These are phyloP conservation scores for Ophion costatus DNA, from an alignment of 2,888 invertebrate species.

Conservation along the genomic window DNA sequence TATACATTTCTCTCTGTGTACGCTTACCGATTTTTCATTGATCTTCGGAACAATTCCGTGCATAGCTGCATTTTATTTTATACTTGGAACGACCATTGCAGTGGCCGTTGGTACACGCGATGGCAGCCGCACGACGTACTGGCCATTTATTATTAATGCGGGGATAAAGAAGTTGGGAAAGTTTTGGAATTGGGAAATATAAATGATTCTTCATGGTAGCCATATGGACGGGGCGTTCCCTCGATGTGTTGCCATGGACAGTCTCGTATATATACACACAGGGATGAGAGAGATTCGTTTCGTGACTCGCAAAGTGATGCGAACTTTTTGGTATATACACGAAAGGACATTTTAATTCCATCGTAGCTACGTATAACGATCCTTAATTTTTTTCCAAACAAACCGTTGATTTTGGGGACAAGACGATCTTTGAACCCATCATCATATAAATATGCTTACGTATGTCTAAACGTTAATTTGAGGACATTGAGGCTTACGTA, in stretches of 20 bases:
- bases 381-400: too few species aligned
- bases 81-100: background rate
- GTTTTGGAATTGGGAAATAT: slow-evolving; percentile 52
- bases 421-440: too few species aligned
- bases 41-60: background rate
- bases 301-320: slow-evolving; percentile 63
- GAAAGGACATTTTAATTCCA: background rate
- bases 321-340: slow-evolving; percentile 35
- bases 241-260: slow-evolving; percentile 27
- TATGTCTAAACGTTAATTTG: too few species aligned
- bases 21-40: background rate
- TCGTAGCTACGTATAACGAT: background rate
- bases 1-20: background rate
- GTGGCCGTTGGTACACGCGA: background rate
- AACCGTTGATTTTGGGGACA: too few species aligned
- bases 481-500: too few species aligned
- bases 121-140: background rate
- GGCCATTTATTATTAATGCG: slow-evolving; percentile 36
- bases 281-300: slow-evolving; percentile 43
- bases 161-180: slow-evolving; percentile 48
- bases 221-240: slow-evolving; percentile 35
- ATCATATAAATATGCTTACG: too few species aligned
- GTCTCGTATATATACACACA: background rate
- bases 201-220: slow-evolving; percentile 56
- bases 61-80: background rate